Percentiles rank a stretch among this genome's conserved stretches.
phyloP scores from a whole-genome alignment of 2,888 invertebrate genomes.

The Trichopoda pennipes region DNA sequence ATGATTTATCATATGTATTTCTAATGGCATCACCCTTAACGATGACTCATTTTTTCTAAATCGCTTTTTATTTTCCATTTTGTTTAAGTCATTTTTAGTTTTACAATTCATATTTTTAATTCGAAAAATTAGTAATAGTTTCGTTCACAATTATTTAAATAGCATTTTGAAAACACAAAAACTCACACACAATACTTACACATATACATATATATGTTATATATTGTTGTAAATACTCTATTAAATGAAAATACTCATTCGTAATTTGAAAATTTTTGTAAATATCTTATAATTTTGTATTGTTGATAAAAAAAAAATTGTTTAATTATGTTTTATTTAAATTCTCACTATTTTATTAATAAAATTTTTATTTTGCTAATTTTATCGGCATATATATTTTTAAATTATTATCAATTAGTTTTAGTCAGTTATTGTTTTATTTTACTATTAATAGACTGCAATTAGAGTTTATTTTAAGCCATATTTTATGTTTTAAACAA shows the following conservation, averaged over 20 bases:
- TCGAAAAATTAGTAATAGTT: slow-evolving; percentile 3
- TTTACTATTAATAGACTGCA: slow-evolving; percentile 62
- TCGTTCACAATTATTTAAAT: not conserved
- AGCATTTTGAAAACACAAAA: slow-evolving; percentile 1
- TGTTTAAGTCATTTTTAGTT: not conserved
- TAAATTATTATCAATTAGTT: slow-evolving; percentile 37
- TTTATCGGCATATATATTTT: not conserved
- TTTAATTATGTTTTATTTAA: slow-evolving; percentile 10
- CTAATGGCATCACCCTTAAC: not conserved
- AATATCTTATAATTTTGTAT: slow-evolving; percentile 20
- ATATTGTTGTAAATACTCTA: slow-evolving; percentile 1
- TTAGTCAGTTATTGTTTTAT: slow-evolving; percentile 28
- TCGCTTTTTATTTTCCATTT: not conserved
- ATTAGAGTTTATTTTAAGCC: slow-evolving; percentile 58
- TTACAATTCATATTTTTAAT: not conserved
- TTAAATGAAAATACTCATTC: slow-evolving; percentile 1
- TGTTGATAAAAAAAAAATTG: not conserved
- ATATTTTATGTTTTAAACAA: slow-evolving; percentile 54
- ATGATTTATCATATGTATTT: not conserved
- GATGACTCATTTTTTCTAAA: slow-evolving; percentile 7
- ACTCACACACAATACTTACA: too few species aligned
- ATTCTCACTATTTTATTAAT: not conserved
- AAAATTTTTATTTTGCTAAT: slow-evolving; percentile 1
- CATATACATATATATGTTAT: not conserved
- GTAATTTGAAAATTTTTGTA: slow-evolving; percentile 9